Percentiles rank a stretch among this genome's conserved stretches.
phyloP scores from a whole-genome alignment of 2,888 invertebrate species.

The Lingula anatina region DNA sequence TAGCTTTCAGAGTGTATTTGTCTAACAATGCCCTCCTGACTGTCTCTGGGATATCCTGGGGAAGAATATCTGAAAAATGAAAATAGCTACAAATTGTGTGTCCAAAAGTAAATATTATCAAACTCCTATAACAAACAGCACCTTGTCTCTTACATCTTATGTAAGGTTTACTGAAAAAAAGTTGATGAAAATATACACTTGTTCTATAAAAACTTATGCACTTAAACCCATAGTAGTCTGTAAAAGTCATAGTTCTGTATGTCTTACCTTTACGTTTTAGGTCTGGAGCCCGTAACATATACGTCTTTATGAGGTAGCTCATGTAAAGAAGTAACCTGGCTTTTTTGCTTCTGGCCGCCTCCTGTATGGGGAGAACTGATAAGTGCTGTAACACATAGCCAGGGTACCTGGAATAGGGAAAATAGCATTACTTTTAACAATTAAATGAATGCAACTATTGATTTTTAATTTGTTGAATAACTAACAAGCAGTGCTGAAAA shows the following conservation, averaged over 20 bases:
- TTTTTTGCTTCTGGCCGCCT: constrained; percentile 14
- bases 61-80: constrained; percentile 17
- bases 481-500: too few relatives aligned
- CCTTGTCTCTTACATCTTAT: too few relatives aligned
- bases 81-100: not conserved
- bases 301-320: constrained; percentile 20
- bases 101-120: too few relatives aligned
- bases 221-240: not conserved
- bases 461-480: too few relatives aligned
- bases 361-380: constrained; percentile 16
- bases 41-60: constrained; percentile 18
- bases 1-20: constrained; percentile 17
- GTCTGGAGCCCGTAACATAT: constrained; percentile 12
- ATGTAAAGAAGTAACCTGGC: constrained; percentile 23
- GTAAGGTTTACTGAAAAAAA: too few relatives aligned
- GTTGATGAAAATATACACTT: too few relatives aligned
- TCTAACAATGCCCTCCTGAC: constrained; percentile 15
- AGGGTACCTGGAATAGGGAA: constrained; percentile 23
- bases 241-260: not conserved
- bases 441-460: too few relatives aligned
- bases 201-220: too few relatives aligned
- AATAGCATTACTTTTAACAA: too few relatives aligned
- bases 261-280: constrained; percentile 18
- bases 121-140: too few relatives aligned
- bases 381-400: constrained; percentile 20